Evolutionary conservation across 2,888 invertebrate species (phyloP), one percentile per base, ranked within the genome.

Genomic region (Kuschelorhynchus macadamiae): DNA sequence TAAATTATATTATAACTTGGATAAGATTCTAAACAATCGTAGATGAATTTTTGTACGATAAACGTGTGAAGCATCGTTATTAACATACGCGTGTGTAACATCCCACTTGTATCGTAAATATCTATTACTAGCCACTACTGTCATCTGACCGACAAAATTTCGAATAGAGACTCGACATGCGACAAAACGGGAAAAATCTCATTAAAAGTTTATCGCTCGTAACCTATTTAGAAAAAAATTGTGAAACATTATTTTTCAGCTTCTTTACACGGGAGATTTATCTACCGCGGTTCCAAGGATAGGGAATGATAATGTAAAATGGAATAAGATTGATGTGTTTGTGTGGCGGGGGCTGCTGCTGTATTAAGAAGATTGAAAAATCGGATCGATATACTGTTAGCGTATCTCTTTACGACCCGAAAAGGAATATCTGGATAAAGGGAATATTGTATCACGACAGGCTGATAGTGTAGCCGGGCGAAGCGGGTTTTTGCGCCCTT

Each of bases 311-410:
- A 68, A 68, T 68, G 68, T 63, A 64, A 68, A 68, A 59, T 63
- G 55, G 68, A 68, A 42, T 52, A 68, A 68, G 68, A 68, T 68
- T 68, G 68, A 68, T 68, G 68, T 68, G 68, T 64, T 67, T 62
- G 67, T 55, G 56, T 53, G 46, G 25, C 7, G 12, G n/a, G 7
- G 49, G 41, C 46, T 21, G 46, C 55, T 55, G 67, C 62, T 62
- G 47, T 67, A 63, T 67, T 67, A 62, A 63, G 62, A 63, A 68
- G 64, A 68, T 68, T 68, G 68, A 68, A 68, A 68, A 63, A 59
- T 68, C 44, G 20, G 63, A 68, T 68, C 68, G 59, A 68, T 68
- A n/a, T n/a, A 62, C 41, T 21, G 65, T 21, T 25, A 46, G 36
- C 59, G 66, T 60, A 60, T 39, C 53, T 47, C 18, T 33, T 47